phyloP scores from a whole-genome alignment of 2,888 invertebrate species.

The Drosophila peninsularis region DNA sequence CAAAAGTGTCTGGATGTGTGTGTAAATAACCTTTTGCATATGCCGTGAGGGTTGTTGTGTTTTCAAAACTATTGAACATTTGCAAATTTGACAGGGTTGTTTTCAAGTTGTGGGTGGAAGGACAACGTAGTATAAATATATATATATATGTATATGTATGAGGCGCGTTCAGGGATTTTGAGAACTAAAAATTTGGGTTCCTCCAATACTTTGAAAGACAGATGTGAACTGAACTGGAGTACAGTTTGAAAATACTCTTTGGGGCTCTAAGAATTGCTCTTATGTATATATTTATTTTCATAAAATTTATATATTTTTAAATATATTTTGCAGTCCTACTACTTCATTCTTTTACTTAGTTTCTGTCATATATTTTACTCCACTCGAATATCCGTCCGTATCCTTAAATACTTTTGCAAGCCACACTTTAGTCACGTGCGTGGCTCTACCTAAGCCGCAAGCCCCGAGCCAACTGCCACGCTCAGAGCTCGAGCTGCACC shows the following conservation, averaged over 20 bases:
- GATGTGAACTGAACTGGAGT: background rate
- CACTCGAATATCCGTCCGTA: background rate
- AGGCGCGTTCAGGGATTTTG: background rate
- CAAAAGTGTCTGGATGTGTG: slow-evolving; percentile 35
- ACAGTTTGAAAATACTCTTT: background rate
- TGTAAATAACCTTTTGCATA: slow-evolving; percentile 57
- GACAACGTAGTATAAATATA: background rate
- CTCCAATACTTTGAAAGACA: too few relatives aligned
- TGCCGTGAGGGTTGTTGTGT: slow-evolving; percentile 40
- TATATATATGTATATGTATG: too few relatives aligned
- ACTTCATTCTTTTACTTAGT: background rate
- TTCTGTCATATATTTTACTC: background rate
- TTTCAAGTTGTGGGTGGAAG: slow-evolving; percentile 39
- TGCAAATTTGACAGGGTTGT: slow-evolving; percentile 45
- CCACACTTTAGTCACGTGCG: slow-evolving; percentile 52
- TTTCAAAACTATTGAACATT: slow-evolving; percentile 30
- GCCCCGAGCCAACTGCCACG: slow-evolving; percentile 14
- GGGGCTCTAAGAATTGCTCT: too few relatives aligned
- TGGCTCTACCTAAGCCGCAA: slow-evolving; percentile 13
- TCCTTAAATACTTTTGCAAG: slow-evolving; percentile 11
- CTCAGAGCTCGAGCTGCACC: slow-evolving; percentile 18
- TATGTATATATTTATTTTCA: too few relatives aligned
- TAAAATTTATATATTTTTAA: too few relatives aligned
- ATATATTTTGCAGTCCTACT: background rate
- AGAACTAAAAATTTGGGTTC: background rate